Conservation (phyloP, 2,113 vertebrate species). For the Neoarius graeffei region DNA sequence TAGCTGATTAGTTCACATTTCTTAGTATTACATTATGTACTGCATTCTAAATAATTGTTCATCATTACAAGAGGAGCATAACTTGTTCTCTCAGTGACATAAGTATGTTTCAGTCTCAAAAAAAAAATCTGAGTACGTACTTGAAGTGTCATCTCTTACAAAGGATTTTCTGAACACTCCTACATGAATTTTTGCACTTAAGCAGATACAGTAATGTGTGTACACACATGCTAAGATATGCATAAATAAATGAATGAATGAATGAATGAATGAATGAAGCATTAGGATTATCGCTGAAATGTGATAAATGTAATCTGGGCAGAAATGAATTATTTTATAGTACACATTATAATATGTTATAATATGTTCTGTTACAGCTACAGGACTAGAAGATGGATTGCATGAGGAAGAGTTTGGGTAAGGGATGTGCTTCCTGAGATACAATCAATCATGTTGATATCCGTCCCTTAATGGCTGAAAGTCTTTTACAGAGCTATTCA, state of each 20-base stretch:
- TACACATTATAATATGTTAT: background rate
- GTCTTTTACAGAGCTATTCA: background rate
- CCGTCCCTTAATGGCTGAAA: background rate
- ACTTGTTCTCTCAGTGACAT: background rate
- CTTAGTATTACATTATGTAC: background rate
- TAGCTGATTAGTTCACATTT: background rate
- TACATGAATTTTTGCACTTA: background rate
- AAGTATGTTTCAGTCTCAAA: too few relatives aligned
- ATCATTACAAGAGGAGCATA: conserved; percentile 17
- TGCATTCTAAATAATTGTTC: conserved; percentile 21
- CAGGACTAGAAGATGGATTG: conserved; percentile 48
- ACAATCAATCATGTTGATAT: background rate
- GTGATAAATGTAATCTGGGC: background rate
- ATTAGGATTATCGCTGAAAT: background rate
- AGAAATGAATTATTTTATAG: background rate
- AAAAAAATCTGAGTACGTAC: too few relatives aligned
- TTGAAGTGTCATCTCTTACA: background rate
- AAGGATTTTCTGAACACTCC: background rate
- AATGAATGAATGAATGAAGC: background rate
- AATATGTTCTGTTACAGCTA: conserved; percentile 63
- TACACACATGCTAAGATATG: background rate
- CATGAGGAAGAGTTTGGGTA: conserved; percentile 57
- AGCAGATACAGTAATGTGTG: background rate
- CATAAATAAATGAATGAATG: background rate
- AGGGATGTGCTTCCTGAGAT: conserved; percentile 48